Evolutionary conservation across 2,888 invertebrate genomes (phyloP).

Genomic region (Platycnemis pennipes): DNA sequence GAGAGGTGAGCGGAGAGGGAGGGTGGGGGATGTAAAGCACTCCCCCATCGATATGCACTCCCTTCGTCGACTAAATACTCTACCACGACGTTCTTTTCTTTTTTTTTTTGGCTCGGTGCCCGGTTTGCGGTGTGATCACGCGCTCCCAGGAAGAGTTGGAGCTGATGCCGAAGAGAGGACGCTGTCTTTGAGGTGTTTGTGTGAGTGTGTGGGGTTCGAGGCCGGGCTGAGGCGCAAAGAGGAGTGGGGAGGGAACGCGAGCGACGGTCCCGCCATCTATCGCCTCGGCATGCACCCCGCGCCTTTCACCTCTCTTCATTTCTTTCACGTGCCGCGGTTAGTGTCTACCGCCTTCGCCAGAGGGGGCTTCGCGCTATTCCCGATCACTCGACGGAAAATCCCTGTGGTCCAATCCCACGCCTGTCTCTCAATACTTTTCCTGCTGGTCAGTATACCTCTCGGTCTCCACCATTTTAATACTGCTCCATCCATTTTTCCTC

Average conservation of each 20-base stretch:
- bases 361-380: not conserved
- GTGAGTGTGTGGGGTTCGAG: not conserved
- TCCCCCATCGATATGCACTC: not conserved
- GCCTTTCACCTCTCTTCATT: slow-evolving; percentile 54
- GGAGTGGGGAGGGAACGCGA: not conserved
- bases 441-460: not conserved
- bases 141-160: not conserved
- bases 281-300: slow-evolving; percentile 42
- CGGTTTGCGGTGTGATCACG: not conserved
- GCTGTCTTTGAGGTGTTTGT: too few relatives aligned
- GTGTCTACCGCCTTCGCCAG: slow-evolving; percentile 16
- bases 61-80: not conserved
- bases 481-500: not conserved
- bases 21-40: not conserved
- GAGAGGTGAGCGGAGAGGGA: not conserved
- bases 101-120: slow-evolving; percentile 45
- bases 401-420: not conserved
- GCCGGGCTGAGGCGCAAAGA: not conserved
- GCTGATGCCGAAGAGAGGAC: too few relatives aligned
- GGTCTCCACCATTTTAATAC: not conserved
- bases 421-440: not conserved
- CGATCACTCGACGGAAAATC: not conserved
- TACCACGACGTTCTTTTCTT: slow-evolving; percentile 13
- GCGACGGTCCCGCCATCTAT: not conserved
- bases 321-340: not conserved